phyloP scores from a whole-genome alignment of 2,113 vertebrate genomes.

The Sebastes schlegelii region DNA sequence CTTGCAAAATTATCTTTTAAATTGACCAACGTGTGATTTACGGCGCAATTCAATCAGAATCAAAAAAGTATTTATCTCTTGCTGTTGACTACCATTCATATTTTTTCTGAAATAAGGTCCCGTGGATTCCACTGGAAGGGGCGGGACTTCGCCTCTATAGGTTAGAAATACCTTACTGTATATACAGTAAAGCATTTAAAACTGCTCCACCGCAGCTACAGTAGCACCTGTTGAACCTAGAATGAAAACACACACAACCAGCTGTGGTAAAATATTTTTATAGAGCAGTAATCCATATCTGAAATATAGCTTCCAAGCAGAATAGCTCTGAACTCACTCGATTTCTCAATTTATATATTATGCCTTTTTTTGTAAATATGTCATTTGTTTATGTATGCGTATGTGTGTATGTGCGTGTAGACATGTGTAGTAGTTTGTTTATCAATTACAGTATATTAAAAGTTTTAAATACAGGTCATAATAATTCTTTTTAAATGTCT shows the following conservation, averaged over 20 bases:
- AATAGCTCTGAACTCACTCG: conserved; percentile 69
- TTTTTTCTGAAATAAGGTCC: no score
- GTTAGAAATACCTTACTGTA: no score
- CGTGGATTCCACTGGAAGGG: no score
- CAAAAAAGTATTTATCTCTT: no score
- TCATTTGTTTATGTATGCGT: conserved; percentile 44
- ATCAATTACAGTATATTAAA: conserved; percentile 76
- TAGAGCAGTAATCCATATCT: conserved; percentile 82
- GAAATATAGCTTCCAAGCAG: conserved; percentile 82
- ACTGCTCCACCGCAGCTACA: no score
- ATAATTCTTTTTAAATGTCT: conserved; percentile 73
- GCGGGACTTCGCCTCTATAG: no score
- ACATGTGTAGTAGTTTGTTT: conserved; percentile 59
- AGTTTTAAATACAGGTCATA: conserved; percentile 79
- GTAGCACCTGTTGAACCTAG: neutral
- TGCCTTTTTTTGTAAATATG: conserved; percentile 62
- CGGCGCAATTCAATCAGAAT: no score
- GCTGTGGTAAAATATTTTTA: conserved; percentile 84
- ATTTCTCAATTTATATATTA: conserved; percentile 57
- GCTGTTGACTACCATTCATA: no score
- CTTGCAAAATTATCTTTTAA: no score
- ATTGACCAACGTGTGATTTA: no score
- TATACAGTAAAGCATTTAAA: no score
- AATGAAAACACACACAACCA: conserved; percentile 61
- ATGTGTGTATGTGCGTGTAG: conserved; percentile 60